These are phyloP conservation scores for Cochlearius cochlearius DNA, from an alignment of 2,113 vertebrate species.

Conservation along the genomic window DNA sequence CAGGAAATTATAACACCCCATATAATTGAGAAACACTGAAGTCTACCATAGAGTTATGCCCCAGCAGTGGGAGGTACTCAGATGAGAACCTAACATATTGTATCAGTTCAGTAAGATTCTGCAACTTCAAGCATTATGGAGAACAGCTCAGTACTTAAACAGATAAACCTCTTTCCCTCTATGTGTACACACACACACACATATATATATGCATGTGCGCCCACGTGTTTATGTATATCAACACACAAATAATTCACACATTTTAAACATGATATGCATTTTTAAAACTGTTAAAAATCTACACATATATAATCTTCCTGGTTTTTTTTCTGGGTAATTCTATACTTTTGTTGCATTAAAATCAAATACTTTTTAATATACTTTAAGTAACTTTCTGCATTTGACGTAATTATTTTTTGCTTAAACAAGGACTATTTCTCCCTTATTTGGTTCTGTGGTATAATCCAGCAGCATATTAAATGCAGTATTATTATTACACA, in stretches of 20 bases:
- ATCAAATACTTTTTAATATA: not conserved
- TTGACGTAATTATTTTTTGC: not conserved
- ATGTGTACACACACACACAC: rapidly evolving
- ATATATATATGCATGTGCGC: rapidly evolving
- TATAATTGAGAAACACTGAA: not conserved
- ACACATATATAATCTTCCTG: no score
- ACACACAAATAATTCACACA: not conserved
- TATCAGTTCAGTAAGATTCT: not conserved
- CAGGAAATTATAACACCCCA: constrained; percentile 41
- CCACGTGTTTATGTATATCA: rapidly evolving
- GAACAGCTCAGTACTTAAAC: not conserved
- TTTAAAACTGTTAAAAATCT: not conserved
- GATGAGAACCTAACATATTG: not conserved
- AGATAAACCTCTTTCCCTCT: not conserved
- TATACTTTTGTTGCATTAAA: not conserved
- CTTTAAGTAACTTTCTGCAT: not conserved
- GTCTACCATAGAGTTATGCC: not conserved
- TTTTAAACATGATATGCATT: not conserved
- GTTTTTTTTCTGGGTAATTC: not conserved
- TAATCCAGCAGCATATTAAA: not conserved
- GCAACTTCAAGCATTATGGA: not conserved
- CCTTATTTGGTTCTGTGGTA: not conserved
- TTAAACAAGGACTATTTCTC: not conserved
- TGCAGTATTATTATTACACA: not conserved
- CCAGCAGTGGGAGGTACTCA: not conserved